These are phyloP conservation scores for Drosophila fulvimacula DNA, from an alignment of 2,888 invertebrate species.

Conservation along the genomic window DNA sequence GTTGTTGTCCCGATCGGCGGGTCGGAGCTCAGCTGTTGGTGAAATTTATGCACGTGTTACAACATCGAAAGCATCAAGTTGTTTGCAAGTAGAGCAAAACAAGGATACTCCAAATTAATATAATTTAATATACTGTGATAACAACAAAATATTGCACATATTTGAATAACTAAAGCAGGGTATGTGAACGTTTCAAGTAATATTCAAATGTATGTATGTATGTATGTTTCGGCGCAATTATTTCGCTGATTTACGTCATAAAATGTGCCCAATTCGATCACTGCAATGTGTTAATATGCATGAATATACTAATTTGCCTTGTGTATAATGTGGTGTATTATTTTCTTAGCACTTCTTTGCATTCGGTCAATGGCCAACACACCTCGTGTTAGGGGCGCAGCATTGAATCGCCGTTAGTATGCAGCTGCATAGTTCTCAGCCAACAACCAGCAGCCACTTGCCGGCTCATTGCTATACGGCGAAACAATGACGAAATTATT, in stretches of 20 bases:
- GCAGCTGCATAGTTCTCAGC: neutral
- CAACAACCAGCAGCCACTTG: constrained; percentile 12
- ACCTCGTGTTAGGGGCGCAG: constrained; percentile 11
- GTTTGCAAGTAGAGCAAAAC: constrained; percentile 24
- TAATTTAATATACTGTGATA: constrained; percentile 13
- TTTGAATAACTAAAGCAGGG: neutral
- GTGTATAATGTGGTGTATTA: constrained; percentile 13
- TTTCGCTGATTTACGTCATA: constrained; percentile 30
- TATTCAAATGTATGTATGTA: neutral
- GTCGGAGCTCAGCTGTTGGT: constrained; percentile 15
- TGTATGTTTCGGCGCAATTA: neutral
- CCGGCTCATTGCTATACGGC: constrained; percentile 23
- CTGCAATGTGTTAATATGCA: neutral
- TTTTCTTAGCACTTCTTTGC: constrained; percentile 28
- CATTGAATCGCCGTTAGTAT: constrained; percentile 2
- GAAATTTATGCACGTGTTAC: constrained; percentile 42
- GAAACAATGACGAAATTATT: constrained; percentile 25
- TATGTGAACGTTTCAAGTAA: constrained; percentile 5
- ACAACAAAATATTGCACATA: constrained; percentile 10
- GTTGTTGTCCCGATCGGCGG: neutral
- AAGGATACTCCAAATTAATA: neutral
- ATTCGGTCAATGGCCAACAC: constrained; percentile 19
- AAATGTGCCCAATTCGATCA: constrained; percentile 6
- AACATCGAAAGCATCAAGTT: constrained; percentile 63
- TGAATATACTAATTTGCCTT: constrained; percentile 12